Percentiles rank a stretch among this genome's conserved stretches.
These are phyloP conservation scores for Theonella swinhoei DNA, from an alignment of 37 sponge, comb jelly and placozoan species.

Conservation along the genomic window DNA sequence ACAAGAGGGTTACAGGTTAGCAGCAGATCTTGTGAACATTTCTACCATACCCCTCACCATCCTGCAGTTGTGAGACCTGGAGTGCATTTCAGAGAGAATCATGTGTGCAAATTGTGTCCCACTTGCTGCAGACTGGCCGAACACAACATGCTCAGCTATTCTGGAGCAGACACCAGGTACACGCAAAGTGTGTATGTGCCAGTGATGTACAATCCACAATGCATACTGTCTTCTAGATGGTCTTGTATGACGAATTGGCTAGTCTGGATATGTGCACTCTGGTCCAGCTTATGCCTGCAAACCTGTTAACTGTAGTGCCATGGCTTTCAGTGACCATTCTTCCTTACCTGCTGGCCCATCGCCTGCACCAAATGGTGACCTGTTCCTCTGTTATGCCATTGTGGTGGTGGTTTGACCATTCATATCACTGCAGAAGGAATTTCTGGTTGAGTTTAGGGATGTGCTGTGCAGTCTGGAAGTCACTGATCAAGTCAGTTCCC, in stretches of 20 bases:
- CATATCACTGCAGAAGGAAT: neutral
- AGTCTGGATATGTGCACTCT: neutral
- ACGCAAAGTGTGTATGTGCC: neutral
- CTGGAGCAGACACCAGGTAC: neutral
- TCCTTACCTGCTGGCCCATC: neutral
- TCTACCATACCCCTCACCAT: neutral
- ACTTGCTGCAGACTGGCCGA: neutral
- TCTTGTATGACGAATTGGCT: too few species aligned
- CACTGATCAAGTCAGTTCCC: neutral
- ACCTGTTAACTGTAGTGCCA: neutral
- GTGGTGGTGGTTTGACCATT: neutral
- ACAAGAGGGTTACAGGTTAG: neutral
- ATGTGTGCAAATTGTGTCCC: neutral
- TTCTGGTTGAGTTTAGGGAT: neutral
- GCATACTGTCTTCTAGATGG: too few species aligned
- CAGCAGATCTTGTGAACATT: neutral
- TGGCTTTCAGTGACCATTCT: neutral
- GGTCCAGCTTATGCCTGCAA: neutral
- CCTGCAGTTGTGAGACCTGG: neutral
- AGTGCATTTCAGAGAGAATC: neutral
- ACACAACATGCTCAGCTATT: neutral
- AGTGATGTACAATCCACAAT: too few species aligned
- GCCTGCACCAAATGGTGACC: neutral
- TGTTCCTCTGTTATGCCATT: neutral
- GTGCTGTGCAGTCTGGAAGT: neutral